Base-by-base conservation (phyloP, 2,888 invertebrate genomes). In the Sabatieria punctata region DNA sequence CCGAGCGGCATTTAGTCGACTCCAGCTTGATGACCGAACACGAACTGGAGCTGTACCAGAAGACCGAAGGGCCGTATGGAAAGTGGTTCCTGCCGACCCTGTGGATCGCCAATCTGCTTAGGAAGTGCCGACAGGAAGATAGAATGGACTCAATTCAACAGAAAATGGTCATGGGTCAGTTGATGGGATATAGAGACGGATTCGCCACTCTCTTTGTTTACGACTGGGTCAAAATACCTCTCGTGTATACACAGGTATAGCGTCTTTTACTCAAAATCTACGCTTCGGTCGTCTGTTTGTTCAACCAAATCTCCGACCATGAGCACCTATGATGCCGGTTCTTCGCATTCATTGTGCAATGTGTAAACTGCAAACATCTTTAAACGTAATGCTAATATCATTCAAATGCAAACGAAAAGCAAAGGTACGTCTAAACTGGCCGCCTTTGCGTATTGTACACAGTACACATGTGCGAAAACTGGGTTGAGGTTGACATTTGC, bases 201-300 rank as follows among this genome's bases (percentile, higher is more conserved):
- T 27, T 33, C 19, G 15, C 19, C 23, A 37, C 37, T 22, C 25
- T 44, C n/a, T 15, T 11, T n/a, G 15, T 21, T 4, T 44, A 23
- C 37, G 44, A 44, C 21, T 44, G 44, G 44, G 37, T 44, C 18
- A 37, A 13, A 19, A 35, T 44, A 4, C 44, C 44, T 4, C 18
- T 44, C 8, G 44, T 37, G 4, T 44, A 44, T 37, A 44, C 44
- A 13, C 44, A 44, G 25, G 44, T 44, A 8, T 18, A 15, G 8
- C 8, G 30, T 30, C 8, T 15, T 30, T 30, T 30, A 30, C 30
- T 30, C 15, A 30, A 8, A 30, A 11, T 30, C 8, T 15, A 30
- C 15, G 30, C 30, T n/a, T n/a, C n/a, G n/a, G n/a, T n/a, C n/a
- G n/a, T n/a, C n/a, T n/a, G n/a, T n/a, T n/a, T n/a, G n/a, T n/a